Conservation (phyloP, 2,888 invertebrate species). For the Caenorhabditis sp. region DNA sequence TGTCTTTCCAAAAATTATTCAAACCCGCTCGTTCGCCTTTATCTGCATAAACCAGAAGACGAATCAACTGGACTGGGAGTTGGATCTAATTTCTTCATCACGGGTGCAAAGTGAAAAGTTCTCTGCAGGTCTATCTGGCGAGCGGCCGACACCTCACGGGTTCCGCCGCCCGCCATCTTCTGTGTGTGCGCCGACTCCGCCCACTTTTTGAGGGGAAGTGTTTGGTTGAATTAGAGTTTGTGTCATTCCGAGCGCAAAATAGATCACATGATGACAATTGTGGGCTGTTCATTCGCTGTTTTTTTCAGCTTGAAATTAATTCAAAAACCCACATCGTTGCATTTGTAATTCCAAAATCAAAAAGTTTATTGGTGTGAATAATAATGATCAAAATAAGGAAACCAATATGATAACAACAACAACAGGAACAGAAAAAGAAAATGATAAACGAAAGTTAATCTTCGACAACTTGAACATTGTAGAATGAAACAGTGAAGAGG, state of each 20-base stretch:
- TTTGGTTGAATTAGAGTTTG: not conserved
- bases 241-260: too few species aligned
- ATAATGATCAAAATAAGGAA: conserved; percentile 6
- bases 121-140: not conserved
- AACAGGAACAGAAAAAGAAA: conserved; percentile 17
- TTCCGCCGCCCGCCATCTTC: conserved; percentile 43
- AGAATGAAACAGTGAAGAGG: conserved; percentile 65
- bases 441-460: conserved; percentile 19
- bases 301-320: too few species aligned
- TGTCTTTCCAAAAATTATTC: conserved; percentile 11
- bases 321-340: too few species aligned
- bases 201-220: conserved; percentile 12
- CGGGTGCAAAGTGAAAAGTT: conserved; percentile 4
- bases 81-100: conserved; percentile 68
- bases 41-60: conserved; percentile 57
- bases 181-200: conserved; percentile 29
- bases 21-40: conserved; percentile 62
- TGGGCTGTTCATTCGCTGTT: not conserved
- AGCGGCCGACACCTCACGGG: conserved; percentile 51
- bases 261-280: too few species aligned
- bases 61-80: conserved; percentile 61
- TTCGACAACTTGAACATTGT: conserved; percentile 67
- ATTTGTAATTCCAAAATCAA: not conserved
- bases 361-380: conserved; percentile 22
- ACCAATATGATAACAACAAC: conserved; percentile 20